phyloP scores from a whole-genome alignment of 2,797 vertebrate species.

The Potorous gilbertii region DNA sequence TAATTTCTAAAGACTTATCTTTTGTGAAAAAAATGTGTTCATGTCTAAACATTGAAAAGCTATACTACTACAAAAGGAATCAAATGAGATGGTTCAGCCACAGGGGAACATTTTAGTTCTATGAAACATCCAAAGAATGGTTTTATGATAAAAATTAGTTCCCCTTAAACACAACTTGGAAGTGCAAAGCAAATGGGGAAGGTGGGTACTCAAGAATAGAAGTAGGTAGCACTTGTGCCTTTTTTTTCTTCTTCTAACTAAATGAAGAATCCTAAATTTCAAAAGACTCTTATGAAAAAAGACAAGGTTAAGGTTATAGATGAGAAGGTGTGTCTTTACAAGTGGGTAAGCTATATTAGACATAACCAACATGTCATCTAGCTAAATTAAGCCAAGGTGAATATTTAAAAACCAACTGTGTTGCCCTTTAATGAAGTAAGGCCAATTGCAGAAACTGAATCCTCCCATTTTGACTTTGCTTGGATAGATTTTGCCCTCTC shows the following conservation, averaged over 20 bases:
- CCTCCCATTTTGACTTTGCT: neutral
- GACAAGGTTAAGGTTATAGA: neutral
- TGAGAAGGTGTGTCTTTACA: neutral
- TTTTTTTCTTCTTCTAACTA: neutral
- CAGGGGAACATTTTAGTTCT: neutral
- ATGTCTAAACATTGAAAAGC: neutral
- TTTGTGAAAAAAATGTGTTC: neutral
- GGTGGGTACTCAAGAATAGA: neutral
- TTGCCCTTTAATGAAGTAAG: neutral
- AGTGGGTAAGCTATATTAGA: neutral
- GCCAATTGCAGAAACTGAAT: neutral
- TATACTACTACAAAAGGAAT: neutral
- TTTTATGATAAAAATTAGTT: neutral
- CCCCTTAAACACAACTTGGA: neutral
- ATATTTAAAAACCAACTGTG: neutral
- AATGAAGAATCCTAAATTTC: neutral
- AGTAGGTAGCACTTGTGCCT: neutral
- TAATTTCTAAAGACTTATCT: neutral
- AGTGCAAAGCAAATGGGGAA: neutral
- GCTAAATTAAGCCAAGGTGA: neutral
- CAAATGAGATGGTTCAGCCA: neutral
- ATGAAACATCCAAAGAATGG: neutral
- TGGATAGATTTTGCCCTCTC: constrained; percentile 20
- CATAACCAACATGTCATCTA: neutral
- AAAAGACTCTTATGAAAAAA: neutral